A percentile compares a stretch with the other conserved stretches of the same genome.
Conservation (phyloP, 2,888 invertebrate species). For the Nycteola revayana region DNA sequence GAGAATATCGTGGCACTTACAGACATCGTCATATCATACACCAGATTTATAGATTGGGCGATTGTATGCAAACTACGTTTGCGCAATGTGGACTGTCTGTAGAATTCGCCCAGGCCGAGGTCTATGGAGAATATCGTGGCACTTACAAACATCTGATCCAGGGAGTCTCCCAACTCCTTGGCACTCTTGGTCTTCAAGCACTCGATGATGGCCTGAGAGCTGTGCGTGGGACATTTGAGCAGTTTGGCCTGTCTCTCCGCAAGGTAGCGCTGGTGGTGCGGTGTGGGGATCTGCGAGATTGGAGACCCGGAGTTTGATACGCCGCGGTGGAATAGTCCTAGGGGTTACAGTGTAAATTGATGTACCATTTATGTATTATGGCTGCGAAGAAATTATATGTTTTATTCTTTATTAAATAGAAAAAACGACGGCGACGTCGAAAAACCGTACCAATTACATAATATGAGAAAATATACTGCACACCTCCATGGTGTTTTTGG, state of each 20-base stretch:
- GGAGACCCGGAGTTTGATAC: slow-evolving; percentile 86
- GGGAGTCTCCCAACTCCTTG: slow-evolving; percentile 72
- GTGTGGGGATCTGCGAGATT: slow-evolving; percentile 77
- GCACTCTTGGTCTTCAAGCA: slow-evolving; percentile 81
- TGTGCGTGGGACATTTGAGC: slow-evolving; percentile 82
- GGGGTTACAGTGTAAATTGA: no score
- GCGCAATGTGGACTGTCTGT: no score
- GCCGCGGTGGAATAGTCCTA: slow-evolving; percentile 86
- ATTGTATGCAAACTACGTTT: no score
- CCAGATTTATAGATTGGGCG: no score
- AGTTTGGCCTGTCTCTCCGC: slow-evolving; percentile 84
- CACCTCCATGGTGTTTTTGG: no score
- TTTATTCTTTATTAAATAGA: no score
- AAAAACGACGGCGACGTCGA: no score
- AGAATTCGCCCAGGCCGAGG: neutral
- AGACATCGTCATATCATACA: no score
- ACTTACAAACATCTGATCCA: slow-evolving; percentile 69
- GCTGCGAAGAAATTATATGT: no score
- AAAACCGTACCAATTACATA: no score
- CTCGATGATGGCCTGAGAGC: slow-evolving; percentile 78
- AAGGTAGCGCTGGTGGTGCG: slow-evolving; percentile 79
- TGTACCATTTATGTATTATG: no score
- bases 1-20: slow-evolving; percentile 49
- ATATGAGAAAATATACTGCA: no score
- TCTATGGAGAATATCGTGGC: neutral